phyloP scores from a whole-genome alignment of 2,113 vertebrate genomes.

The Dissostichus mawsoni region DNA sequence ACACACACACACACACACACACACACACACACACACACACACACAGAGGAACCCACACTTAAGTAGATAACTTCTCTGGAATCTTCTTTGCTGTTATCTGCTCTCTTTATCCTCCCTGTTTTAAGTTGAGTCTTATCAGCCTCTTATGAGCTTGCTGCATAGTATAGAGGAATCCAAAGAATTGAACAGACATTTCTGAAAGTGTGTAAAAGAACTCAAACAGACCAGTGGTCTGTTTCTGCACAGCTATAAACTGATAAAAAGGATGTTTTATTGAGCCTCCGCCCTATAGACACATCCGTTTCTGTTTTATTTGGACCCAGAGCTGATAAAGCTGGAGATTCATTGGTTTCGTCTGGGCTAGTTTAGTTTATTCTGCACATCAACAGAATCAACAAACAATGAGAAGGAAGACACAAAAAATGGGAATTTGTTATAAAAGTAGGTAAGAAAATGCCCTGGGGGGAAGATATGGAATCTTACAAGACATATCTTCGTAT shows the following conservation, averaged over 20 bases:
- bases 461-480: background rate
- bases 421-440: background rate
- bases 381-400: background rate
- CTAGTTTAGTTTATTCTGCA: conserved; percentile 23
- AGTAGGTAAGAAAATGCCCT: too few species aligned
- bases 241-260: conserved; percentile 35
- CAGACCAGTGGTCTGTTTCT: conserved; percentile 26
- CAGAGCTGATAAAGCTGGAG: conserved; percentile 26
- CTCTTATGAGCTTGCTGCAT: conserved; percentile 30
- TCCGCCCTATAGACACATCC: conserved; percentile 4
- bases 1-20: conserved; percentile 9
- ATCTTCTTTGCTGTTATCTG: conserved; percentile 44
- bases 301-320: conserved; percentile 26
- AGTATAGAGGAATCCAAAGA: conserved; percentile 56
- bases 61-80: conserved; percentile 1
- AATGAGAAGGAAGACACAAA: background rate
- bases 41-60: background rate
- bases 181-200: conserved; percentile 51
- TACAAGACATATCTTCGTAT: background rate
- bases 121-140: conserved; percentile 52
- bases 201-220: conserved; percentile 18
- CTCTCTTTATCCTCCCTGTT: conserved; percentile 37
- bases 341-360: conserved; percentile 14
- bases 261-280: conserved; percentile 38
- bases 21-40: conserved; percentile 16